Percentiles rank a stretch among this genome's conserved stretches.
These are phyloP conservation scores for Uloborus diversus DNA, from an alignment of 1,140 invertebrate genomes.

Conservation along the genomic window DNA sequence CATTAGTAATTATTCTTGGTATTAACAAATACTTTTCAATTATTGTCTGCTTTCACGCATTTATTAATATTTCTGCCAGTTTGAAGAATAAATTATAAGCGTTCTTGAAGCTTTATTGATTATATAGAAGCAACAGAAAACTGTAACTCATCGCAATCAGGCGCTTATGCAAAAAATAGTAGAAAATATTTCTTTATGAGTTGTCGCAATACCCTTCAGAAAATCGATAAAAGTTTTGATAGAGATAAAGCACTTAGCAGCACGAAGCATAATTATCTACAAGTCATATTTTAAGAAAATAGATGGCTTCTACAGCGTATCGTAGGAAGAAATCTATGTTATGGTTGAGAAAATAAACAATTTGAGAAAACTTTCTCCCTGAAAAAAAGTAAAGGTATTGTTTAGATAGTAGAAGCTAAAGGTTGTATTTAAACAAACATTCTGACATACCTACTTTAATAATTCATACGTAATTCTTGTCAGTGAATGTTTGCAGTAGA, in stretches of 20 bases:
- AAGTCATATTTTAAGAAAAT: slow-evolving; percentile 40
- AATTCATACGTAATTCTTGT: slow-evolving; percentile 28
- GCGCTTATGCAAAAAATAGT: too few species aligned
- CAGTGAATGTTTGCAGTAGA: not conserved
- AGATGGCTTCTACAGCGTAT: not conserved
- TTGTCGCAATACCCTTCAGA: too few species aligned
- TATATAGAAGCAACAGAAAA: too few species aligned
- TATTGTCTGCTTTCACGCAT: too few species aligned
- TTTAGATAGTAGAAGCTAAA: slow-evolving; percentile 8
- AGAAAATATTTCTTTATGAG: too few species aligned
- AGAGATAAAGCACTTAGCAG: not conserved
- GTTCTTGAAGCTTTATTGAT: too few species aligned
- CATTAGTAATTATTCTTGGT: too few species aligned
- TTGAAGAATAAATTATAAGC: too few species aligned
- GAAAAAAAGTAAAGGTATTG: not conserved
- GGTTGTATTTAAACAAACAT: slow-evolving; percentile 37
- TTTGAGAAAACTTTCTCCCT: not conserved
- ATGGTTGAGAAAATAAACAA: slow-evolving; percentile 11
- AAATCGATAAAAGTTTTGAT: slow-evolving; percentile 4
- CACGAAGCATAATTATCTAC: slow-evolving; percentile 20
- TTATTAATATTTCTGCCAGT: too few species aligned
- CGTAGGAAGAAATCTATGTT: slow-evolving; percentile 22
- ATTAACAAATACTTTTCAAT: too few species aligned
- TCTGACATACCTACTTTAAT: slow-evolving; percentile 22
- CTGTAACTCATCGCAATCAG: too few species aligned